These are phyloP conservation scores for Apotomis capreana DNA, from an alignment of 2,888 invertebrate genomes.

Conservation along the genomic window DNA sequence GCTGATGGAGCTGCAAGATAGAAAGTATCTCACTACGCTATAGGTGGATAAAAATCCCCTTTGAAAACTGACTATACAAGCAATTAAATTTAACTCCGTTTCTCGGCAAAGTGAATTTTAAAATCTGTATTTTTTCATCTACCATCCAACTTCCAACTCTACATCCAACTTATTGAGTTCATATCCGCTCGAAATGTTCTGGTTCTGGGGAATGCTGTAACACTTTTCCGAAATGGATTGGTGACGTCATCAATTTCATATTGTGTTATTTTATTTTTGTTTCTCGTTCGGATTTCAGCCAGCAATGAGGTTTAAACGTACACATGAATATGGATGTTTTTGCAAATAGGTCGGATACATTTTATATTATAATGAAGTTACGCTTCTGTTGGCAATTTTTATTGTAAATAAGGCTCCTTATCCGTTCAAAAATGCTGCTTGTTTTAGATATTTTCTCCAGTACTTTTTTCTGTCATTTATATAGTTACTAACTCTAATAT, in stretches of 20 bases:
- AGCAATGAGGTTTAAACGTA: neutral
- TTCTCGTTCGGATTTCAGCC: constrained; percentile 17
- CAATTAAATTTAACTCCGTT: neutral
- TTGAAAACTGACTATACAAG: constrained; percentile 1
- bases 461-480: too few species aligned
- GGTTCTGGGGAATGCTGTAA: neutral
- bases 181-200: neutral
- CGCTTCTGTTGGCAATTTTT: too few species aligned
- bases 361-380: neutral
- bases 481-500: too few species aligned
- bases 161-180: neutral
- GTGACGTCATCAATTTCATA: constrained; percentile 29
- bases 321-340: constrained; percentile 23
- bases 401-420: neutral
- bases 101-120: neutral
- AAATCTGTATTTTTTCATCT: neutral
- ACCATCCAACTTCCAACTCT: neutral
- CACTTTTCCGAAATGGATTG: constrained; percentile 5
- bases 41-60: neutral
- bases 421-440: too few species aligned
- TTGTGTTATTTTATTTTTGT: constrained; percentile 15
- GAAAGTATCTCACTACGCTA: neutral
- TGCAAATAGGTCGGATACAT: neutral
- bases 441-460: too few species aligned
- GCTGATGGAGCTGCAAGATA: neutral